phyloP scores from a whole-genome alignment of 1,140 invertebrate genomes.

The Zaprionus tsacasi region DNA sequence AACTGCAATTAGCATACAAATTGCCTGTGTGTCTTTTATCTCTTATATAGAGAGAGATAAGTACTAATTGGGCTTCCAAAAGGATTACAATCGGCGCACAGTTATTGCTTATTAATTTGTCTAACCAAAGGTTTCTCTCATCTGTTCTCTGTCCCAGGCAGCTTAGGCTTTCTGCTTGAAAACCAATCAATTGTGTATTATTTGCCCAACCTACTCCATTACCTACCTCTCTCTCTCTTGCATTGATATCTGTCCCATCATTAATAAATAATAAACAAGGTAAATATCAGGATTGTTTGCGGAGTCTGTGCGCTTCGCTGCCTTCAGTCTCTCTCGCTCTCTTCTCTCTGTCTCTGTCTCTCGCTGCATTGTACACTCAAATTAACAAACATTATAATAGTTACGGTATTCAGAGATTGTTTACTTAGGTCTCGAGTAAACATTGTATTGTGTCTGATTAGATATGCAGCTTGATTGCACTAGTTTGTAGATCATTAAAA shows the following conservation, averaged over 20 bases:
- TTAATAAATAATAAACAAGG: slow-evolving; percentile 49
- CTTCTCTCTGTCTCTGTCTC: background rate
- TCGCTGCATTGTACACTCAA: slow-evolving; percentile 17
- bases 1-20: background rate
- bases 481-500: slow-evolving; percentile 53
- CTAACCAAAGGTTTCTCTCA: slow-evolving; percentile 13
- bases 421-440: slow-evolving; percentile 45
- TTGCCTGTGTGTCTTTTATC: background rate
- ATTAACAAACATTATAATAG: slow-evolving; percentile 53
- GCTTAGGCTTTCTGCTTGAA: background rate
- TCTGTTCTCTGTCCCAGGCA: slow-evolving; percentile 8
- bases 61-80: slow-evolving; percentile 1
- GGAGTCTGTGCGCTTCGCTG: background rate
- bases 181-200: slow-evolving; percentile 35
- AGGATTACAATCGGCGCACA: slow-evolving; percentile 15
- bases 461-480: slow-evolving; percentile 11
- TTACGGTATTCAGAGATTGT: slow-evolving; percentile 39
- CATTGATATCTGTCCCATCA: slow-evolving; percentile 25
- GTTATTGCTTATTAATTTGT: slow-evolving; percentile 42
- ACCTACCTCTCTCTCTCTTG: background rate
- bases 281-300: slow-evolving; percentile 32
- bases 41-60: slow-evolving; percentile 10
- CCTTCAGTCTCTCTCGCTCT: slow-evolving; percentile 3
- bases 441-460: slow-evolving; percentile 31
- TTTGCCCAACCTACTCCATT: slow-evolving; percentile 13